These are phyloP conservation scores for Isurus oxyrinchus DNA, from an alignment of 2,113 vertebrate species.

Conservation along the genomic window DNA sequence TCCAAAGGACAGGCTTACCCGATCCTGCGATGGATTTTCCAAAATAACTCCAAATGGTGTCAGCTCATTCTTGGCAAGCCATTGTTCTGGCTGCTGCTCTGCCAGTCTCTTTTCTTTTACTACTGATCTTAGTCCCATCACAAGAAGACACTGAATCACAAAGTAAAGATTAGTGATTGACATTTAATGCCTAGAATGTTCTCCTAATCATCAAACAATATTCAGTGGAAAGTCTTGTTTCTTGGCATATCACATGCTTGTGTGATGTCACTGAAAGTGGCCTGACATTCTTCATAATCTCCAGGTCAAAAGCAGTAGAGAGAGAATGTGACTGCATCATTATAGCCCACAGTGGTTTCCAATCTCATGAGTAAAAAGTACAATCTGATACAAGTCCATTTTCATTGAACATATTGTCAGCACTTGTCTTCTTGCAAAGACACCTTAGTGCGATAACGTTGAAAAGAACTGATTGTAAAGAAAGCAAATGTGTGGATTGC, in stretches of 20 bases:
- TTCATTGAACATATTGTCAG: conserved; percentile 30
- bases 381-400: conserved; percentile 18
- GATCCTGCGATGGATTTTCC: neutral
- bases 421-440: conserved; percentile 18
- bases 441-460: conserved; percentile 7
- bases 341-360: neutral
- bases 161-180: neutral
- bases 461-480: conserved; percentile 4
- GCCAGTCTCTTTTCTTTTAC: neutral
- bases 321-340: neutral
- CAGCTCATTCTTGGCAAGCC: neutral
- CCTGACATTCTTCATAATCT: conserved; percentile 13
- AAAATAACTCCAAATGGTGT: neutral
- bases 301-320: neutral
- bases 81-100: neutral
- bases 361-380: conserved; percentile 14
- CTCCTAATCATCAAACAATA: conserved; percentile 12
- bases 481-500: neutral
- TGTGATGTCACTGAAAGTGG: neutral
- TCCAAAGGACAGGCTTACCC: neutral
- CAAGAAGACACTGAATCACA: neutral
- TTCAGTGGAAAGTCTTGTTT: neutral
- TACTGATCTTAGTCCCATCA: neutral
- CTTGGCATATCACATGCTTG: neutral
- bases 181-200: neutral